phyloP scores from a whole-genome alignment of 2,113 vertebrate genomes.

The Rhinichthys klamathensis region DNA sequence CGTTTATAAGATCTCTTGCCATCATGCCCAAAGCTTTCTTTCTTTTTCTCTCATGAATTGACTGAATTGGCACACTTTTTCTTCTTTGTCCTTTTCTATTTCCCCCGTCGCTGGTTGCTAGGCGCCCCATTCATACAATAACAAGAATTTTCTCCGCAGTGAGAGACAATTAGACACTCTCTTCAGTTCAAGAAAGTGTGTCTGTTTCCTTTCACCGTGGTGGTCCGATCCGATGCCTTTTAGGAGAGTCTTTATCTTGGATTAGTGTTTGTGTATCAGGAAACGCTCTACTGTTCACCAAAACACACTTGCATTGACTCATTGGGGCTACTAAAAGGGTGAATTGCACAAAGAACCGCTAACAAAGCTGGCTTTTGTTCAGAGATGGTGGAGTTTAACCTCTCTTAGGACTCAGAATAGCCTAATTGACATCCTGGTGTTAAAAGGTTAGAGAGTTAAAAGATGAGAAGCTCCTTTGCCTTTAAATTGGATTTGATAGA shows the following conservation, averaged over 20 bases:
- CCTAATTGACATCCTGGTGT: not conserved
- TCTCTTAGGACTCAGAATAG: slow-evolving; percentile 10
- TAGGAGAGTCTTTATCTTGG: slow-evolving; percentile 10
- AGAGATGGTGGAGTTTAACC: not conserved
- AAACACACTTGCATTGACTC: slow-evolving; percentile 7
- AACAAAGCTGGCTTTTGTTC: slow-evolving; percentile 19
- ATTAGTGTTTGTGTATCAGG: slow-evolving; percentile 24
- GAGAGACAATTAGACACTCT: not conserved
- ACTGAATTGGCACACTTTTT: slow-evolving; percentile 35
- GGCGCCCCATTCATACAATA: slow-evolving; percentile 17
- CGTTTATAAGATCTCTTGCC: not conserved
- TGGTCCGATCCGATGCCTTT: not conserved
- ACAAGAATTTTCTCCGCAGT: not conserved
- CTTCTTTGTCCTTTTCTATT: not conserved
- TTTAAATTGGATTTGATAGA: slow-evolving; percentile 10
- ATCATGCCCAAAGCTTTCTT: not conserved
- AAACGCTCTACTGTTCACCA: slow-evolving; percentile 8
- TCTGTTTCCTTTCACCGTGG: not conserved
- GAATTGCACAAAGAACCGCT: not conserved
- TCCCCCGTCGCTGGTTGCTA: not conserved
- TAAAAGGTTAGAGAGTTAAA: slow-evolving; percentile 12
- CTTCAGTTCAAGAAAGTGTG: slow-evolving; percentile 26
- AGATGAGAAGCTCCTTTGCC: slow-evolving; percentile 3
- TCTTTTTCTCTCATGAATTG: not conserved
- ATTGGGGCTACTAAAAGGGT: not conserved